phyloP scores from a whole-genome alignment of 2,113 vertebrate species.

The Oenanthe oenanthe region DNA sequence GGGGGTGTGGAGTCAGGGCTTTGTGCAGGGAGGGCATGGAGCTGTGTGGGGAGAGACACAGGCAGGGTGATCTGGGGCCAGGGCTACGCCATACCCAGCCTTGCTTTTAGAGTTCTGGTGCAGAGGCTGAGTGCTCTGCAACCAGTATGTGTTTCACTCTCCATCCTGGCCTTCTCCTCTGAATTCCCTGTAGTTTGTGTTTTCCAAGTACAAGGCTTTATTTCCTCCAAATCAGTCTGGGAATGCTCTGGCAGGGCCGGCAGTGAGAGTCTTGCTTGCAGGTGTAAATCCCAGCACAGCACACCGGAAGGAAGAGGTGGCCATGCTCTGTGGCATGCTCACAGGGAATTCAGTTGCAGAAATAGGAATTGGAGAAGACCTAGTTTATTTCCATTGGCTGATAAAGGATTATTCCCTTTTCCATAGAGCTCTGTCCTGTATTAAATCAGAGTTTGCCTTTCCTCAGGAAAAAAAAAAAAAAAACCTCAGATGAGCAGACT shows the following conservation, averaged over 20 bases:
- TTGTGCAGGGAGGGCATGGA: not conserved
- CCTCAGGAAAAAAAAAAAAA: not conserved
- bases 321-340: not conserved
- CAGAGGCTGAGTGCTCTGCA: not conserved
- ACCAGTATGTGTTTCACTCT: not conserved
- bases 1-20: not conserved
- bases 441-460: slow-evolving; percentile 33
- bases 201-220: not conserved
- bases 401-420: slow-evolving; percentile 37
- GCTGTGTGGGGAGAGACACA: not conserved
- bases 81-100: not conserved
- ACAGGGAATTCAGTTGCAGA: slow-evolving; percentile 6
- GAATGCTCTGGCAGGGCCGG: not conserved
- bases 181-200: not conserved
- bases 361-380: slow-evolving; percentile 47
- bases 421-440: slow-evolving; percentile 37
- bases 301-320: not conserved
- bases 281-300: not conserved
- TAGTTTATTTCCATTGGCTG: slow-evolving; percentile 56
- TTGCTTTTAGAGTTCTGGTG: not conserved
- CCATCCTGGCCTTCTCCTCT: not conserved
- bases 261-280: not conserved
- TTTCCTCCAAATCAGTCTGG: not conserved
- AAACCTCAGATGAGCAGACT: not conserved
- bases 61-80: not conserved